Base-by-base conservation (phyloP, 2,888 invertebrate genomes). In the Lithophane semibrunnea region DNA sequence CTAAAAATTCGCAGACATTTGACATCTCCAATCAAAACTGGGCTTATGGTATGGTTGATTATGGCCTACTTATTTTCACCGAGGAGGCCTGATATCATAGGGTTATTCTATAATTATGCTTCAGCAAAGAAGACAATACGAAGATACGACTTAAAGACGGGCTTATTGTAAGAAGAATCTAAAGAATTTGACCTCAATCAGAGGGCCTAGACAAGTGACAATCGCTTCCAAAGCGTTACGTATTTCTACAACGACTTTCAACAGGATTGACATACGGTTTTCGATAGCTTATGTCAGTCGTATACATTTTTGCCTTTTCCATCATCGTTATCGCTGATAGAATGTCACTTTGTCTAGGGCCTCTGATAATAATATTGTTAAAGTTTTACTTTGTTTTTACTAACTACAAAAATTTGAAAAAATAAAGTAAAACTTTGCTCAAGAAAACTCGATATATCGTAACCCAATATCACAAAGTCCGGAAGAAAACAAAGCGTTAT, bases 401-500 rank as follows among this genome's bases (percentile, higher is more conserved):
- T n/a, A n/a, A n/a, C n/a, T n/a, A n/a, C n/a, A n/a, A n/a, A n/a
- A n/a, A n/a, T n/a, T n/a, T n/a, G n/a, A n/a, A n/a, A n/a, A n/a
- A n/a, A n/a, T n/a, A 80, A 80, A 80, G 67, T 75, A 68, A 67
- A 79, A 60, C 13, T 79, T 79, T 42, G 21, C 42, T 67, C 9
- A 76, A 80, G 65, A 49, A 58, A 75, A 73, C 58, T 60, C 65
- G 54, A 72, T 65, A 69, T 37, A 68, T 47, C 21, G 86, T 60
- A 77, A 86, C 65, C 52, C 61, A 72, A 83, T 83, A 83, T 69
- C 42, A 47, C 24, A 64, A 66, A 70, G 24, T 29, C 58, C 49
- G 67, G 64, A 76, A 77, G 67, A 65, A 86, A 77, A 86, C 65
- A 86, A 82, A 82, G 65, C 86, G 8, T 86, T 85, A 85, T 85